Percentiles rank a stretch among this genome's conserved stretches.
Conservation (phyloP, 2,113 vertebrate genomes). For the Smithornis capensis region DNA sequence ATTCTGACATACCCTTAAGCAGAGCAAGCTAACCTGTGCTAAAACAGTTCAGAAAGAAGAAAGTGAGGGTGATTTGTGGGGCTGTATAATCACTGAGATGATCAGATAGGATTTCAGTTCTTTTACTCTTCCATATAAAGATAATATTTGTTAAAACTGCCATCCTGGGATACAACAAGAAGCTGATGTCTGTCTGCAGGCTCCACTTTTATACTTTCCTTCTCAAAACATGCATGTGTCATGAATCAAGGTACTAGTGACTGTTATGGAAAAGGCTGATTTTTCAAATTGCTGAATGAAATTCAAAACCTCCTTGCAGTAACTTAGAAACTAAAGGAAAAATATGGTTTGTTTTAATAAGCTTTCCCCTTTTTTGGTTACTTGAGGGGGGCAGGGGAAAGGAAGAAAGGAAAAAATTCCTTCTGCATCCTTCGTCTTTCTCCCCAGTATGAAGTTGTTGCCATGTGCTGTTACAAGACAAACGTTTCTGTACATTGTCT, state of each 20-base stretch:
- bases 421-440: not conserved
- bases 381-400: not conserved
- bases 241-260: constrained; percentile 19
- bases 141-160: constrained; percentile 52
- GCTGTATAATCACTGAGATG: constrained; percentile 41
- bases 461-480: not conserved
- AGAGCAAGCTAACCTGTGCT: not conserved
- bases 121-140: constrained; percentile 65
- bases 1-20: constrained; percentile 14
- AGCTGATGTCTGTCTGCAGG: not conserved
- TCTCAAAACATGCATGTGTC: not conserved
- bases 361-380: not conserved
- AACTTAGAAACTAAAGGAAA: constrained; percentile 4
- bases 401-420: not conserved
- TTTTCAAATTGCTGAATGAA: constrained; percentile 10
- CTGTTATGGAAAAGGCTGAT: not conserved
- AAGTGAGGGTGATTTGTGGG: constrained; percentile 15
- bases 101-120: constrained; percentile 53
- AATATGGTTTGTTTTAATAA: not conserved
- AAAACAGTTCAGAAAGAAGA: not conserved
- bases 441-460: not conserved
- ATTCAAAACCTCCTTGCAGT: constrained; percentile 19
- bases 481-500: not conserved
- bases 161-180: constrained; percentile 31
- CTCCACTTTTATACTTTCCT: not conserved